phyloP scores from a whole-genome alignment of 2,888 invertebrate genomes.

The Andrena marginata region DNA sequence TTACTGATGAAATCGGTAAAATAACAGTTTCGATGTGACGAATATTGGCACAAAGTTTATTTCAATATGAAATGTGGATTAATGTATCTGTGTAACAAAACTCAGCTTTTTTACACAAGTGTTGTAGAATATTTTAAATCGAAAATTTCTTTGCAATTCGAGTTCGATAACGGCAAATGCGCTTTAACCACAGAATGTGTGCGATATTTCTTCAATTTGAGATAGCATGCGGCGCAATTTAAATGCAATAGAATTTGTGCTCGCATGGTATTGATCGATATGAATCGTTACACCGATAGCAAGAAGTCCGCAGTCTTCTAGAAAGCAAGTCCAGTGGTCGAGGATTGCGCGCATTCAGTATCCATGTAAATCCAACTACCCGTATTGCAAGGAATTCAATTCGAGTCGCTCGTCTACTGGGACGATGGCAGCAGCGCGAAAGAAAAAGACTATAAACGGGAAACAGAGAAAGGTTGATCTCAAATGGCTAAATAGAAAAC shows the following conservation, averaged over 20 bases:
- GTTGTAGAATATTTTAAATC: neutral
- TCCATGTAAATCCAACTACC: slow-evolving; percentile 76
- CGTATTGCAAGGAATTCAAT: slow-evolving; percentile 78
- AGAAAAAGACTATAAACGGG: slow-evolving; percentile 59
- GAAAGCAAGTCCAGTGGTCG: slow-evolving; percentile 58
- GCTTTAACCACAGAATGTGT: neutral
- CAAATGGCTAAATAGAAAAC: slow-evolving; percentile 83
- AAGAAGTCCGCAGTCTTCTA: slow-evolving; percentile 55
- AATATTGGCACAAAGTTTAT: no score
- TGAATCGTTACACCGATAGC: slow-evolving; percentile 63
- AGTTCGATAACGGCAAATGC: neutral
- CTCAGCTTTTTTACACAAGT: neutral
- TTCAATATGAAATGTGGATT: neutral
- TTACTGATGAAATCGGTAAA: no score
- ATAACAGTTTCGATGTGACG: no score
- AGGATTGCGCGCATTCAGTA: slow-evolving; percentile 65
- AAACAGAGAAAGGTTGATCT: slow-evolving; percentile 70
- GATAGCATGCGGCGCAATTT: slow-evolving; percentile 1
- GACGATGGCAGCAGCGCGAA: slow-evolving; percentile 64
- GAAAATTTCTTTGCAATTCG: neutral
- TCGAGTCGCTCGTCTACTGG: slow-evolving; percentile 70
- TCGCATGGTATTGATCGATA: slow-evolving; percentile 48
- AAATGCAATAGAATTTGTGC: slow-evolving; percentile 39
- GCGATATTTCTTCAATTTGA: neutral
- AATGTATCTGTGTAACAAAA: neutral